Base-by-base conservation (phyloP, 2,888 invertebrate genomes). In the Conops quadrifasciatus region DNA sequence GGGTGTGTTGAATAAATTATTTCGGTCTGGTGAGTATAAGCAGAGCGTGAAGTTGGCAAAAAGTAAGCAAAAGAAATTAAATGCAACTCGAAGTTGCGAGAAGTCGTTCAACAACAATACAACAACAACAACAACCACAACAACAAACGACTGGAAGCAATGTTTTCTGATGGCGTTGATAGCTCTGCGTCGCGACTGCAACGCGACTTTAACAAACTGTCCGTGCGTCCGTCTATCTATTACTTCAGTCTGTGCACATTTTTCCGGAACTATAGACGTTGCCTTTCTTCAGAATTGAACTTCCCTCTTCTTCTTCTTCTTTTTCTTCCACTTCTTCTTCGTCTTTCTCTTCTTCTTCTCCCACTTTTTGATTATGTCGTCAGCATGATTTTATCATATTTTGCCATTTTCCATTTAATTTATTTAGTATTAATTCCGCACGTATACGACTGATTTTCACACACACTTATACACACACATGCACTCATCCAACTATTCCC, bases 11-110 rank as follows among this genome's bases (percentile, higher is more conserved):
- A 85, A 85, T 85, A 85, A 84, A 84, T 84, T 84, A 85, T 84
- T 84, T 84, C 85, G 84, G 84, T 84, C 84, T 84, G 82, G 83
- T 84, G 84, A 79, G 80, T 83, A 82, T 82, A 84, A 83, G 82
- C 84, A 81, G 85, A 84, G 84, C 84, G 84, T 84, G 84, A 84
- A 84, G 84, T 84, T 84, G 81, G 83, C 84, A 83, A 84, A 73
- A 70, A 43, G 53, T 70, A 77, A 71, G 75, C 77, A 68, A 77
- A 75, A 74, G 77, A 74, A 66, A 78, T 56, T 68, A 75, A 63
- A 47, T 73, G 67, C 59, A 66, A 73, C 67, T 71, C 67, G 59
- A 73, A 13, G 45, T 28, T 47, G 26, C n/a, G 53, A 53, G n/a
- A 53, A 21, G n/a, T 53, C 19, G 49, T 49, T 5, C 19, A 13